These are phyloP conservation scores for Urophycis tenuis DNA, from an alignment of 2,797 vertebrate genomes.

Conservation along the genomic window DNA sequence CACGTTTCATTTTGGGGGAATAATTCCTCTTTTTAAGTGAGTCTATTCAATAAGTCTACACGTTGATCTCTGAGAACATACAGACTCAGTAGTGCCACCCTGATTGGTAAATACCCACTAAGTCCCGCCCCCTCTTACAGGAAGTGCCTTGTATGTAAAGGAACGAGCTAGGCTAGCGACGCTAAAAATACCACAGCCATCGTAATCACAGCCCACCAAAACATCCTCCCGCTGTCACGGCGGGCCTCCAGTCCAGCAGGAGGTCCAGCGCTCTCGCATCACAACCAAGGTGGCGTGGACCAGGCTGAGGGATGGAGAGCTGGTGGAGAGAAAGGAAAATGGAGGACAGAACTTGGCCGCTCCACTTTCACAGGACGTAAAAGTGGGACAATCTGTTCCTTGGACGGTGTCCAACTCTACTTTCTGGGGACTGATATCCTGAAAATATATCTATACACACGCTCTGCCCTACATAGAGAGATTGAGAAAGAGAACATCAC, in stretches of 20 bases:
- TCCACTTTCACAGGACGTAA: constrained; percentile 73
- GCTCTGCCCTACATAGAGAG: constrained; percentile 74
- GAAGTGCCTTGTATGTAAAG: background rate
- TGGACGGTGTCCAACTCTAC: constrained; percentile 79
- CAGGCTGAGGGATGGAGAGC: constrained; percentile 47
- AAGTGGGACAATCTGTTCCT: constrained; percentile 84
- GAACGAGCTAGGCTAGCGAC: background rate
- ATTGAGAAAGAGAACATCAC: constrained; percentile 38
- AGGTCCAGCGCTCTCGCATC: constrained; percentile 33
- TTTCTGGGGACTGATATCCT: constrained; percentile 78
- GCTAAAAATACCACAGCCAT: background rate
- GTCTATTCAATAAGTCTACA: background rate
- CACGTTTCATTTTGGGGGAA: no score
- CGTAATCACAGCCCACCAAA: background rate
- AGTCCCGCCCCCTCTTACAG: no score
- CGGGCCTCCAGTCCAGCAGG: constrained; percentile 15
- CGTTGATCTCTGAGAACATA: background rate
- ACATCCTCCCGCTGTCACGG: background rate
- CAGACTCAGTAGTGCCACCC: background rate
- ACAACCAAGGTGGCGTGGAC: no score
- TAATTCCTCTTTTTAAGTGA: no score
- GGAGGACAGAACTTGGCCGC: constrained; percentile 73
- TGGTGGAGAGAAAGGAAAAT: constrained; percentile 59
- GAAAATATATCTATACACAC: constrained; percentile 79
- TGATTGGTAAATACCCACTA: background rate